A percentile compares a stretch with the other conserved stretches of the same genome.
phyloP scores from a whole-genome alignment of 2,888 invertebrate species.

The Hipparchia semele region DNA sequence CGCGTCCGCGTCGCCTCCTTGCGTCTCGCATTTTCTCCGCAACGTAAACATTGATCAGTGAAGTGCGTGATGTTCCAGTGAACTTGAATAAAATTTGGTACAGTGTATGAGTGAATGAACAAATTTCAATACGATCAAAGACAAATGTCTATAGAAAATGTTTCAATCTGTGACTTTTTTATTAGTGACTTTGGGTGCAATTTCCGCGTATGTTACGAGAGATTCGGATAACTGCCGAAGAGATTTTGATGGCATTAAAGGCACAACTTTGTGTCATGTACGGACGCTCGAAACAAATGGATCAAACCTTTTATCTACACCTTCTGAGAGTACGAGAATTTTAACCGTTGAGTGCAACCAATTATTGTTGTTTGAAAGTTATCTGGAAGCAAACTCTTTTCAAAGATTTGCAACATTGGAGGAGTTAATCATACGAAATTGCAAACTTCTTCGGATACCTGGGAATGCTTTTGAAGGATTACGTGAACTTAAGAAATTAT shows the following conservation, averaged over 20 bases:
- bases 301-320: conserved; percentile 84
- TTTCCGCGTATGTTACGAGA: conserved; percentile 70
- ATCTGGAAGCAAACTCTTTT: conserved; percentile 88
- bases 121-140: conserved; percentile 49
- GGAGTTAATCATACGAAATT: conserved; percentile 89
- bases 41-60: conserved; percentile 76
- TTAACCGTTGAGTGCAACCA: conserved; percentile 90
- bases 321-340: conserved; percentile 87
- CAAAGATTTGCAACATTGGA: conserved; percentile 88
- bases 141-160: conserved; percentile 80
- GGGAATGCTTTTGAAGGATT: conserved; percentile 91
- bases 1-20: conserved; percentile 65
- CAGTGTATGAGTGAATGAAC: conserved; percentile 47
- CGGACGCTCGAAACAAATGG: conserved; percentile 87
- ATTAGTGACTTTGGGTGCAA: conserved; percentile 79
- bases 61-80: conserved; percentile 57
- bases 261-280: conserved; percentile 85
- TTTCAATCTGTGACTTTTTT: conserved; percentile 78
- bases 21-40: conserved; percentile 60
- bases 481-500: conserved; percentile 90
- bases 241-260: conserved; percentile 73
- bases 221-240: conserved; percentile 72
- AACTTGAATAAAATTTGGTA: conserved; percentile 49
- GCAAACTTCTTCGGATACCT: conserved; percentile 91
- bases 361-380: conserved; percentile 90